Conservation (phyloP, 2,888 invertebrate genomes). For the Melanotus villosus region DNA sequence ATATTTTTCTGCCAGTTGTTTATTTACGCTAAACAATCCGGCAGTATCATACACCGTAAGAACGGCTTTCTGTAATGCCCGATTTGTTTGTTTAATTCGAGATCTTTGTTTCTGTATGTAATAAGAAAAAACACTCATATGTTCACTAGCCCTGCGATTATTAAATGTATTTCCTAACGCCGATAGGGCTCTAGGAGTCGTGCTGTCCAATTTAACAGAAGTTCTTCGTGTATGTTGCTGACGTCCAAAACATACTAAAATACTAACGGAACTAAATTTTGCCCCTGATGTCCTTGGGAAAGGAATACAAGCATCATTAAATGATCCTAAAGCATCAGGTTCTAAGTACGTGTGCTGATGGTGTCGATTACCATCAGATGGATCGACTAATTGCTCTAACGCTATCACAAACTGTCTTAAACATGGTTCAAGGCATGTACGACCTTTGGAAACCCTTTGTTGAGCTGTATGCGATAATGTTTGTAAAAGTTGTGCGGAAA, state of each 20-base stretch:
- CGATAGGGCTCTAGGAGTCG: slow-evolving; percentile 85
- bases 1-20: slow-evolving; percentile 87
- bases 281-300: slow-evolving; percentile 96
- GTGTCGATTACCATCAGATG: slow-evolving; percentile 68
- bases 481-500: slow-evolving; percentile 83
- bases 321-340: slow-evolving; percentile 65
- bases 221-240: slow-evolving; percentile 77
- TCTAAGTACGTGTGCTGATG: slow-evolving; percentile 54
- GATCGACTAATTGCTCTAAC: slow-evolving; percentile 75
- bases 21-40: slow-evolving; percentile 83
- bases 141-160: slow-evolving; percentile 60
- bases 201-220: slow-evolving; percentile 80
- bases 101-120: slow-evolving; percentile 76
- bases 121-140: slow-evolving; percentile 77
- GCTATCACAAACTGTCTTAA: slow-evolving; percentile 78
- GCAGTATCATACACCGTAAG: slow-evolving; percentile 83
- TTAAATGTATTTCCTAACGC: slow-evolving; percentile 73
- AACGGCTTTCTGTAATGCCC: slow-evolving; percentile 68
- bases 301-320: slow-evolving; percentile 87
- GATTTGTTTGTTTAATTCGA: slow-evolving; percentile 55
- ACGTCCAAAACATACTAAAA: slow-evolving; percentile 88
- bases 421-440: slow-evolving; percentile 91
- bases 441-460: slow-evolving; percentile 86
- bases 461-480: slow-evolving; percentile 85
- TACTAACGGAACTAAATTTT: slow-evolving; percentile 90